Evolutionary conservation across 1,140 invertebrate species (phyloP), one percentile per base, ranked within the genome.

Genomic region (Drosophila tristis): DNA sequence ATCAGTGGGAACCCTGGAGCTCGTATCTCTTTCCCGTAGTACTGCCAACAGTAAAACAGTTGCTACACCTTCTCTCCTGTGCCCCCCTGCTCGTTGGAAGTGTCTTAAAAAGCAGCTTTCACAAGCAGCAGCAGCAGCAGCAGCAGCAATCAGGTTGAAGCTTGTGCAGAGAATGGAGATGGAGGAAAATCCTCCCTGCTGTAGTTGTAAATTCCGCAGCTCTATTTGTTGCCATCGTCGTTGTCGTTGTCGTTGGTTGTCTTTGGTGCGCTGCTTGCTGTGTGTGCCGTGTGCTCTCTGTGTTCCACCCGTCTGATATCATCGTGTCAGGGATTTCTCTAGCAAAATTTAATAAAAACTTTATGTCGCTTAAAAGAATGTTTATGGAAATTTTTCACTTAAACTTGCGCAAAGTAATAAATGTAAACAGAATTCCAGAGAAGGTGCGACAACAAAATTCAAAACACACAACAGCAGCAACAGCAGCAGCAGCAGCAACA

Each of bases 381-480:
- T 90, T 90, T 90, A 90, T 90, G 89, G 87, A 90, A 90, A 90
- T 90, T 90, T 90, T 90, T 90, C 87, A 90, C 87, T 90, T 90
- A 91, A 90, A 90, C 82, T 90, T 90, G 82, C 80, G 82, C 87
- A 90, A 90, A 90, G 87, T 90, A 90, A 90, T 90, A 90, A 90
- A 90, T 90, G 87, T 90, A 89, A 90, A 89, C 87, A 90, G 87
- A 90, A 90, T 90, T 90, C 87, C 80, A 89, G 87, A 82, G 80
- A 90, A 90, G 87, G 87, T 90, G 87, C 87, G 87, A 90, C 89
- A 89, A 90, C 82, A 87, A 89, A 87, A 90, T 90, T 80, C 87
- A 82, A 82, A 80, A 51, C 73, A 56, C 45, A 31, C 54, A 45
- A 49, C 29, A 53, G 31, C 11, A 20, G 20, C 20, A 20, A 20